Evolutionary conservation across 2,113 vertebrate species (phyloP).

Genomic region (Cyprinodon brontotheroides): DNA sequence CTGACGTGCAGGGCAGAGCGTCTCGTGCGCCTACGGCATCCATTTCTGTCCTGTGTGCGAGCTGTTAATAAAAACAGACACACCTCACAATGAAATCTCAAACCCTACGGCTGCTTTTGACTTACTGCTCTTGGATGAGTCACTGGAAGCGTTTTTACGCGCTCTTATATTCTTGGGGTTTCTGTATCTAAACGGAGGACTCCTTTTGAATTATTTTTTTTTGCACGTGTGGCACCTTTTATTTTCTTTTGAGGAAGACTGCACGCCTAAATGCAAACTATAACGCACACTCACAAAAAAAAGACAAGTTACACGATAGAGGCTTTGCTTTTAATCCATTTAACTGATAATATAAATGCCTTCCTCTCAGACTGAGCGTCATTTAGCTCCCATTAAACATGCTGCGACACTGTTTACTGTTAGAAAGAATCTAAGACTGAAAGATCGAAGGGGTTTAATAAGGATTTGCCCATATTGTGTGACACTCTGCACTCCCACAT

Average conservation of each 20-base stretch:
- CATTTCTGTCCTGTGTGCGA: slow-evolving; percentile 2
- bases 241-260: not conserved
- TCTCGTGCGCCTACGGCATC: slow-evolving; percentile 9
- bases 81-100: slow-evolving; percentile 53
- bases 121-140: slow-evolving; percentile 50
- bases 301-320: not conserved
- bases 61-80: slow-evolving; percentile 43
- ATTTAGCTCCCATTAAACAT: not conserved
- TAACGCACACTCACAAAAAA: not conserved
- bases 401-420: not conserved
- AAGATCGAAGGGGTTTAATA: not conserved
- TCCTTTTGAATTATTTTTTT: not conserved
- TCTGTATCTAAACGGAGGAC: not conserved
- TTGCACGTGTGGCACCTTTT: not conserved
- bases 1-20: not conserved
- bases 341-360: not conserved
- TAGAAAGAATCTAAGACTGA: not conserved
- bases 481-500: not conserved
- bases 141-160: slow-evolving; percentile 39
- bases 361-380: not conserved
- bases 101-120: slow-evolving; percentile 33
- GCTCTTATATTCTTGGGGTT: slow-evolving; percentile 12
- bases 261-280: not conserved
- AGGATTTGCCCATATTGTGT: not conserved
- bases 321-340: not conserved